Evolutionary conservation across 2,888 invertebrate species (phyloP).

Genomic region (Andricus curvator): DNA sequence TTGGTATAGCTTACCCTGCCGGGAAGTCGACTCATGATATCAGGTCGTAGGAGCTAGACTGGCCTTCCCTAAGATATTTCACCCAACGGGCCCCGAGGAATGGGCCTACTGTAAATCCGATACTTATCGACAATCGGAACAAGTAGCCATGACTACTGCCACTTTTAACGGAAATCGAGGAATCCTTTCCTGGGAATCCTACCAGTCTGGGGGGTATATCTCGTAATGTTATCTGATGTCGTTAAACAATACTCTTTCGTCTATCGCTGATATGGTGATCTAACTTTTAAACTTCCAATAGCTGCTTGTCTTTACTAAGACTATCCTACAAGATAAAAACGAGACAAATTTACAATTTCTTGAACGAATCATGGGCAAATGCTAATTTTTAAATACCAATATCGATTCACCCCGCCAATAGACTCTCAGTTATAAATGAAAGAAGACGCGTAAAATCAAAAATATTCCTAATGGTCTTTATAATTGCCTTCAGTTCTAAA

Average conservation of each 20-base stretch:
- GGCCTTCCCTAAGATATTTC: constrained; percentile 24
- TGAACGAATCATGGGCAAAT: neutral
- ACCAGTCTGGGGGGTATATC: constrained; percentile 1
- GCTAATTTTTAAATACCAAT: neutral
- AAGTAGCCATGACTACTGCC: constrained; percentile 25
- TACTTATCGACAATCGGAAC: constrained; percentile 27
- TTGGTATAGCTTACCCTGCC: constrained; percentile 28
- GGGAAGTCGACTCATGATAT: constrained; percentile 45
- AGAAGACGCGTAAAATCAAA: neutral
- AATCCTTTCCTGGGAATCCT: constrained; percentile 15
- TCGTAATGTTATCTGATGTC: constrained; percentile 18
- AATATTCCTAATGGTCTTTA: neutral
- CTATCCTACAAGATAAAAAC: neutral
- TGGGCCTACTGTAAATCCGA: constrained; percentile 25
- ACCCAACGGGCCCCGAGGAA: constrained; percentile 12
- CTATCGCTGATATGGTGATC: constrained; percentile 11
- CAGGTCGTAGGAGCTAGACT: constrained; percentile 16
- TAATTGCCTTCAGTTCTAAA: constrained; percentile 23
- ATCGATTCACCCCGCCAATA: neutral
- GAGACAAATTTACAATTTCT: neutral
- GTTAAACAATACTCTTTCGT: constrained; percentile 16
- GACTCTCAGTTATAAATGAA: neutral
- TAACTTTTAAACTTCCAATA: constrained; percentile 16
- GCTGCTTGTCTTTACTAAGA: neutral
- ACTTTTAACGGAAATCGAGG: constrained; percentile 18